Evolutionary conservation across 1,140 invertebrate genomes (phyloP), one percentile per base, ranked within the genome.

Genomic region (Rhopalosiphum maidis): DNA sequence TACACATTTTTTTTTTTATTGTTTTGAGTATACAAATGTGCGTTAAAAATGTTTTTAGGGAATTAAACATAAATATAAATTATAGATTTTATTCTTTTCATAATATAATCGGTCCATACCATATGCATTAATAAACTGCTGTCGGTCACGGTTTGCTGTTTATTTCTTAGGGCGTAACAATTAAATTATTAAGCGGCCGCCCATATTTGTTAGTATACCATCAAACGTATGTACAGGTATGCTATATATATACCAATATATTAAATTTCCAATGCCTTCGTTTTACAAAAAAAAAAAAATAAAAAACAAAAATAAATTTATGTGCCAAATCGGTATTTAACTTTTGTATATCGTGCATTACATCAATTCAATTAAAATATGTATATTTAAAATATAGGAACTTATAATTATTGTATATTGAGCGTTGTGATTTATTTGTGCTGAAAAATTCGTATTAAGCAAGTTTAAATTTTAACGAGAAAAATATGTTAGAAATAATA

Each of bases 141-240:
- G n/a, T 22, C 0, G 51, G 35, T 41, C 22, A 89, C 23, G 88
- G 35, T 55, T 89, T 54, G 9, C 51, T 55, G 51, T 89, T 21
- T 89, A 77, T 77, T 77, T 15, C 15, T 86, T 46, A 37, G 87
- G 48, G n/a, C n/a, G 21, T 89, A 89, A 89, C 88, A 90, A 90
- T 90, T 90, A 90, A 55, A 90, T 55, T n/a, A 41, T 90, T 37
- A 30, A 90, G 35, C 9, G 35, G 9, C 23, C 54, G 9, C 18
- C 88, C 35, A 37, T 41, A 55, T 55, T 89, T 60, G 8, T 41
- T 23, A 48, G 25, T 87, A 43, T 90, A 88, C 9, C n/a, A 60
- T 60, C 11, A 41, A 55, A 90, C 51, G 9, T 77, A 68, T n/a
- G 30, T 35, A 77, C 7, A 7, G 60, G n/a, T 18, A n/a, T n/a